phyloP scores from a whole-genome alignment of 1,140 invertebrate genomes.

The Leptonema lineaticorne region DNA sequence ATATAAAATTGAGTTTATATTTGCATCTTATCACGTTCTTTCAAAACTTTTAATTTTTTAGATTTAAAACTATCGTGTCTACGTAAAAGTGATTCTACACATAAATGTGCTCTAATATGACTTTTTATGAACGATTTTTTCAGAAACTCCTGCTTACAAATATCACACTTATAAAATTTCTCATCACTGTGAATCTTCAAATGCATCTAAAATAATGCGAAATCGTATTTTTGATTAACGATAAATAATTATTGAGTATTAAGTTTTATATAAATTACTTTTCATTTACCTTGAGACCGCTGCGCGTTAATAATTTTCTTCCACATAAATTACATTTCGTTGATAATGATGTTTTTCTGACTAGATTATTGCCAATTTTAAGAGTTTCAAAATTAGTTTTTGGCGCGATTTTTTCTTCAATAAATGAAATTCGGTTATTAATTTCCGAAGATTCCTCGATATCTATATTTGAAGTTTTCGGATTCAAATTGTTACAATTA shows the following conservation, averaged over 20 bases:
- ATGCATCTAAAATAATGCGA: slow-evolving; percentile 34
- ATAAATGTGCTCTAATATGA: slow-evolving; percentile 43
- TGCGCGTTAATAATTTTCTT: slow-evolving; percentile 19
- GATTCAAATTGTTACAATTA: too few species aligned
- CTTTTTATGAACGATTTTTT: slow-evolving; percentile 17
- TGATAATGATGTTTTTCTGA: too few species aligned
- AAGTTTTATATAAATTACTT: too few species aligned
- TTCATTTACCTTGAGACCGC: slow-evolving; percentile 21
- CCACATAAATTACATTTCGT: slow-evolving; percentile 21
- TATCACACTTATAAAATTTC: slow-evolving; percentile 28
- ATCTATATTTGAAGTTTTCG: too few species aligned
- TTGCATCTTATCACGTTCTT: slow-evolving; percentile 49
- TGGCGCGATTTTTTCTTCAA: too few species aligned
- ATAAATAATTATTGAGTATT: too few species aligned
- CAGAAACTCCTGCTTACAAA: slow-evolving; percentile 30
- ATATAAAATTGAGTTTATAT: too few species aligned
- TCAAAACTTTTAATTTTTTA: slow-evolving; percentile 42
- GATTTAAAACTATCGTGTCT: slow-evolving; percentile 49
- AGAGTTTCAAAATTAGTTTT: too few species aligned
- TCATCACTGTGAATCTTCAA: slow-evolving; percentile 35
- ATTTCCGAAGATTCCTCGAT: too few species aligned
- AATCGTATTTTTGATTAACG: too few species aligned
- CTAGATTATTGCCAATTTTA: too few species aligned
- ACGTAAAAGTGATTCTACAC: slow-evolving; percentile 45
- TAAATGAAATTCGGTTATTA: too few species aligned